phyloP scores from a whole-genome alignment of 64 coral and sea anemone genomes.

The Trachythela sp. region DNA sequence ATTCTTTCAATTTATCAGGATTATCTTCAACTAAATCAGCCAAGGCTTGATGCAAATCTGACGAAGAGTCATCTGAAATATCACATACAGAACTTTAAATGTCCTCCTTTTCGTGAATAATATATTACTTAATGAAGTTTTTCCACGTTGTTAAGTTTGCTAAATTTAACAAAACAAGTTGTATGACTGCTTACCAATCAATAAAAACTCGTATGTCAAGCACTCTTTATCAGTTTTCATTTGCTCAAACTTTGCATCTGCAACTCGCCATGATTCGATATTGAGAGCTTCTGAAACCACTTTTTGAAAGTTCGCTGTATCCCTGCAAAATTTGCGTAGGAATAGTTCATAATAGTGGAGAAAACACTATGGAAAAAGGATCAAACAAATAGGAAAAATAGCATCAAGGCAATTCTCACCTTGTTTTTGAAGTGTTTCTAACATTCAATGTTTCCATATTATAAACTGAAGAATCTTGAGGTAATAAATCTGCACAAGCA shows the following conservation, averaged over 20 bases:
- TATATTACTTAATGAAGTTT: too few relatives aligned
- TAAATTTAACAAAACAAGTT: too few relatives aligned
- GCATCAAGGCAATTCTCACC: neutral
- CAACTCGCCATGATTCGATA: slow-evolving; percentile 54
- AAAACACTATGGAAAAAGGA: too few relatives aligned
- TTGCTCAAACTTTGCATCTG: slow-evolving; percentile 32
- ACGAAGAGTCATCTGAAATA: neutral
- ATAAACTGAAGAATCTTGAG: slow-evolving; percentile 24
- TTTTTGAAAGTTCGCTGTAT: slow-evolving; percentile 45
- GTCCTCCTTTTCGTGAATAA: neutral
- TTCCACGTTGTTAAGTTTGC: too few relatives aligned
- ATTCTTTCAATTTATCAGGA: neutral
- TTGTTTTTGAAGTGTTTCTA: slow-evolving; percentile 5
- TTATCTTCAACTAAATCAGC: neutral
- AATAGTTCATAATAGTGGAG: neutral
- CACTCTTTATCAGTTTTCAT: neutral
- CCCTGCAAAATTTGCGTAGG: neutral
- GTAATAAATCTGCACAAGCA: slow-evolving; percentile 73
- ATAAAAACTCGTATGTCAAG: neutral
- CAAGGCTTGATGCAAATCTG: neutral
- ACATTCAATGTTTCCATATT: slow-evolving; percentile 51
- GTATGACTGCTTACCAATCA: neutral
- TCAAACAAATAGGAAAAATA: too few relatives aligned
- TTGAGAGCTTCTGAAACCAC: slow-evolving; percentile 34
- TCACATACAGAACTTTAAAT: neutral